phyloP scores from a whole-genome alignment of 2,888 invertebrate genomes.

The Eupeodes luniger region DNA sequence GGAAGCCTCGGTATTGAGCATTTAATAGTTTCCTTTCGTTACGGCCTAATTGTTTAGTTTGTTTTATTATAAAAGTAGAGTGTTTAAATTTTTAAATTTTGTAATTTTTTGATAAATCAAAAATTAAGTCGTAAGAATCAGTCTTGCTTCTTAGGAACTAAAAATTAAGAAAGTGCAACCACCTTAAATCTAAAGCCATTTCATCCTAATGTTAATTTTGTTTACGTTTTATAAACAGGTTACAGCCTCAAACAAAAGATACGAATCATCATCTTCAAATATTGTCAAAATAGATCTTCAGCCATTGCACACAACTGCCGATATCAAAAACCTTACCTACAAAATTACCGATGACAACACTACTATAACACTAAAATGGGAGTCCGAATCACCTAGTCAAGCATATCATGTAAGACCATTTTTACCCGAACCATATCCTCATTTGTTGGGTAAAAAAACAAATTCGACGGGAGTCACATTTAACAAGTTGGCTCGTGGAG shows the following conservation, averaged over 20 bases:
- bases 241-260: constrained; percentile 87
- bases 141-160: too few species aligned
- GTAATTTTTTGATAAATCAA: too few species aligned
- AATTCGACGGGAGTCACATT: constrained; percentile 84
- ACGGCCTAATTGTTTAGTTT: too few species aligned
- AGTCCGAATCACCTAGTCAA: constrained; percentile 85
- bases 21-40: too few species aligned
- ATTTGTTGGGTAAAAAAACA: constrained; percentile 84
- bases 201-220: too few species aligned
- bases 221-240: constrained; percentile 84
- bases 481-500: constrained; percentile 84
- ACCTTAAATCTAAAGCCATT: too few species aligned
- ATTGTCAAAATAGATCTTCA: constrained; percentile 84
- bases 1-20: too few species aligned
- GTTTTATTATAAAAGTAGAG: too few species aligned
- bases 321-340: constrained; percentile 50
- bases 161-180: too few species aligned
- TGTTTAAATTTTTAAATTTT: too few species aligned
- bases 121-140: too few species aligned
- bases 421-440: constrained; percentile 86
- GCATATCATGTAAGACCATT: constrained; percentile 86
- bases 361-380: constrained; percentile 87
- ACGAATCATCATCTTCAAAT: constrained; percentile 87
- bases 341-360: constrained; percentile 84
- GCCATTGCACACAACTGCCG: constrained; percentile 29